Evolutionary conservation across 1,140 invertebrate genomes (phyloP), one percentile per base, ranked within the genome.

Genomic region (Brachionus rubens): DNA sequence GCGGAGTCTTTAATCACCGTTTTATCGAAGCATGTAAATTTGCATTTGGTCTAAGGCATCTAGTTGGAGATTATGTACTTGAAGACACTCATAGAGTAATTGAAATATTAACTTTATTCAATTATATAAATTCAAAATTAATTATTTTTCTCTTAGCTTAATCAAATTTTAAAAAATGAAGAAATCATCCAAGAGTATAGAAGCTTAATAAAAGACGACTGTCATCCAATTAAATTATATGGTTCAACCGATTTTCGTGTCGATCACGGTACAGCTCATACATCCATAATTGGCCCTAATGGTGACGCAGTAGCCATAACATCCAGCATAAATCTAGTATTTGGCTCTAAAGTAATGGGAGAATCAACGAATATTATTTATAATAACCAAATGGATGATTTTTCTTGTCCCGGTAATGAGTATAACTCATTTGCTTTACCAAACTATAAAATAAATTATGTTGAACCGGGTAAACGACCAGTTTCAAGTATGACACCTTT

Each of bases 371-470:
- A 95, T 28, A 93, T 99, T 48, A 85, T 98, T 4, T 88, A 94
- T 79, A 99, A 98, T 85, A 90, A 91, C 82, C 90, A 90, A 62
- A 97, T 98, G 93, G 92, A 97, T 82, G 95, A 98, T 82, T 98
- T 99, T 84, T 91, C 92, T 0, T 87, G 90, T 1, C 89, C 92
- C n/a, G 28, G 0, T 89, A 81, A 52, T 78, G 89, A 78, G 84
- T 86, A 9, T 97, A 92, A 83, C 88, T 87, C 67, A 95, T 91
- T 80, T 89, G 89, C 0, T 52, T 96, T 46, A 89, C 91, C 7
- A 88, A 89, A 0, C 90, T 90, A 1, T 75, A 88, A 5, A 88
- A 72, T 88, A 5, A 98, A 99, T 85, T 89, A 88, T 75, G 91
- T 98, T 67, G 65, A 78, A 62, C 88, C 90, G 5, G 89, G 90